These are phyloP conservation scores for Stichopus horrens DNA, from an alignment of 53 echinoderm and acorn worm species.

Conservation along the genomic window DNA sequence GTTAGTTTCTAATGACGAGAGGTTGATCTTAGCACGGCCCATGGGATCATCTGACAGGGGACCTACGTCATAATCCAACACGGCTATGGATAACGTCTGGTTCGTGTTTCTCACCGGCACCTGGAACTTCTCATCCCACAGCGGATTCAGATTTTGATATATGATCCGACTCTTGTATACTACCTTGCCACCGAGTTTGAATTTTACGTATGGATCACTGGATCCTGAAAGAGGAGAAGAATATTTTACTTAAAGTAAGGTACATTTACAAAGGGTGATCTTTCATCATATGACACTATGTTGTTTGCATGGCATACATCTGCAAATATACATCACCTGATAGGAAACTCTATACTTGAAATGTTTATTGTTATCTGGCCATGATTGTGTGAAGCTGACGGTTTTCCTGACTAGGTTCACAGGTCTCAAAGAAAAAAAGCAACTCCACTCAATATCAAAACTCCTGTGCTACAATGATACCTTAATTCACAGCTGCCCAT, in stretches of 20 bases:
- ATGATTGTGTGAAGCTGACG: too few species aligned
- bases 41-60: slow-evolving; percentile 89
- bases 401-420: too few species aligned
- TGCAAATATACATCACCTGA: too few species aligned
- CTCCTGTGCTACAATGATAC: too few species aligned
- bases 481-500: too few species aligned
- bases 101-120: slow-evolving; percentile 79
- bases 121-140: slow-evolving; percentile 90
- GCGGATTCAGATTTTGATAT: slow-evolving; percentile 91
- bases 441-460: too few species aligned
- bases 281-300: too few species aligned
- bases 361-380: too few species aligned
- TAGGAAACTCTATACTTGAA: too few species aligned
- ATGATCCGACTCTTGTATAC: slow-evolving; percentile 92
- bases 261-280: too few species aligned
- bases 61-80: slow-evolving; percentile 88
- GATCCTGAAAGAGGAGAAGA: slow-evolving; percentile 56
- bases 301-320: too few species aligned
- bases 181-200: slow-evolving; percentile 85
- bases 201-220: slow-evolving; percentile 94
- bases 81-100: slow-evolving; percentile 73
- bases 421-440: too few species aligned
- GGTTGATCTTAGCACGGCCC: slow-evolving; percentile 83
- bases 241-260: not conserved
- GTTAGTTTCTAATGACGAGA: slow-evolving; percentile 74